Evolutionary conservation across 2,888 invertebrate genomes (phyloP).

Genomic region (Hyposoter dolosus): DNA sequence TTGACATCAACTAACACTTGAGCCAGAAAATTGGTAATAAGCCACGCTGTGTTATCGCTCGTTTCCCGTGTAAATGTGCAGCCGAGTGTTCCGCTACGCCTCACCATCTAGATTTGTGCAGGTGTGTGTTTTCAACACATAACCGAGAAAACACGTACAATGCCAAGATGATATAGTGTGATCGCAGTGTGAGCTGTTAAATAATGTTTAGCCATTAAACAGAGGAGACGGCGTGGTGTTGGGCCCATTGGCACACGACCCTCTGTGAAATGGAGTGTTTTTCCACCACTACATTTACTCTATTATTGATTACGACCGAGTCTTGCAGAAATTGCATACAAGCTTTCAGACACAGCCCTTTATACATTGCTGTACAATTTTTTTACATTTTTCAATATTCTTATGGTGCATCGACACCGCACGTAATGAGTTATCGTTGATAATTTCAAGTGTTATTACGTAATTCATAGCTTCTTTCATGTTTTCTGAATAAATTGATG

Average conservation of each 20-base stretch:
- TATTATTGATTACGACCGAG: conserved; percentile 41
- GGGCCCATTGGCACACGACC: not conserved
- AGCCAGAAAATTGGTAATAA: conserved; percentile 57
- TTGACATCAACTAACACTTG: conserved; percentile 35
- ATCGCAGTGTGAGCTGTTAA: conserved; percentile 43
- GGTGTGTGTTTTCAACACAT: not conserved
- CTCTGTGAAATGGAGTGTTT: conserved; percentile 8
- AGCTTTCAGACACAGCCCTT: not conserved
- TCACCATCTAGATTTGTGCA: not conserved
- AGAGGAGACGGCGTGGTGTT: conserved; percentile 16
- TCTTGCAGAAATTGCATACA: conserved; percentile 6
- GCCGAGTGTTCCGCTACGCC: conserved; percentile 5
- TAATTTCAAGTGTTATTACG: not conserved
- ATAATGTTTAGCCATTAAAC: conserved; percentile 59
- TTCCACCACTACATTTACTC: conserved; percentile 10
- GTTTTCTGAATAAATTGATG: not conserved
- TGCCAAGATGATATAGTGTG: conserved; percentile 42
- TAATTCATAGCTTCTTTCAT: not conserved
- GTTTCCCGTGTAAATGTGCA: conserved; percentile 20
- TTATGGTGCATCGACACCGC: not conserved
- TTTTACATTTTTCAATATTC: not conserved
- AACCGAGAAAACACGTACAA: conserved; percentile 40
- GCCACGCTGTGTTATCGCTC: conserved; percentile 36
- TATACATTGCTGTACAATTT: not conserved
- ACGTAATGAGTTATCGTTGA: not conserved